Evolutionary conservation across 2,888 invertebrate species (phyloP).

Genomic region (Diarsia dahlii): DNA sequence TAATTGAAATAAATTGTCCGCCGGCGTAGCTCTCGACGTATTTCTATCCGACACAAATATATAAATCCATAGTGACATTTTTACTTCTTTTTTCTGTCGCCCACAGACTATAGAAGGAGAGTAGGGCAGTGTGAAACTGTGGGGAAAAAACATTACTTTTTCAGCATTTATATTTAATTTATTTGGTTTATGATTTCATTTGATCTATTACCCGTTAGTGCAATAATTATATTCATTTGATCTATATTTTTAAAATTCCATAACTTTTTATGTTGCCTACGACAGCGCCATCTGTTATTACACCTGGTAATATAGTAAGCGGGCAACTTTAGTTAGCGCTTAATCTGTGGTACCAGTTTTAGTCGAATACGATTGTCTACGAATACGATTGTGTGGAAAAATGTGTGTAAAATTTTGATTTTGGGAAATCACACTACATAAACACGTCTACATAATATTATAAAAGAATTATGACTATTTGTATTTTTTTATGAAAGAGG

Average conservation of each 20-base stretch:
- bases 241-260: not conserved
- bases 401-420: not conserved
- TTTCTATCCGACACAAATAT: conserved; percentile 88
- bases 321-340: not conserved
- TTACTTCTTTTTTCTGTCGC: conserved; percentile 71
- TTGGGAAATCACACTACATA: not conserved
- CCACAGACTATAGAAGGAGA: conserved; percentile 71
- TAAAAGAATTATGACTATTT: too few species aligned
- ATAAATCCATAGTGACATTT: conserved; percentile 83
- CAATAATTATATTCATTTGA: not conserved
- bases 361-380: not conserved
- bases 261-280: not conserved
- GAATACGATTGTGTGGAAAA: not conserved
- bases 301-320: not conserved
- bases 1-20: conserved; percentile 89
- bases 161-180: not conserved
- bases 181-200: not conserved
- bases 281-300: conserved; percentile 42
- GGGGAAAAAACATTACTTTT: not conserved
- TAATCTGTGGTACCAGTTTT: not conserved
- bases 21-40: conserved; percentile 87
- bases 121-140: conserved; percentile 31
- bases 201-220: accelerated
- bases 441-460: not conserved
- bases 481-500: not conserved